Evolutionary conservation across 1,140 invertebrate species (phyloP).

Genomic region (Holotrichia oblita): DNA sequence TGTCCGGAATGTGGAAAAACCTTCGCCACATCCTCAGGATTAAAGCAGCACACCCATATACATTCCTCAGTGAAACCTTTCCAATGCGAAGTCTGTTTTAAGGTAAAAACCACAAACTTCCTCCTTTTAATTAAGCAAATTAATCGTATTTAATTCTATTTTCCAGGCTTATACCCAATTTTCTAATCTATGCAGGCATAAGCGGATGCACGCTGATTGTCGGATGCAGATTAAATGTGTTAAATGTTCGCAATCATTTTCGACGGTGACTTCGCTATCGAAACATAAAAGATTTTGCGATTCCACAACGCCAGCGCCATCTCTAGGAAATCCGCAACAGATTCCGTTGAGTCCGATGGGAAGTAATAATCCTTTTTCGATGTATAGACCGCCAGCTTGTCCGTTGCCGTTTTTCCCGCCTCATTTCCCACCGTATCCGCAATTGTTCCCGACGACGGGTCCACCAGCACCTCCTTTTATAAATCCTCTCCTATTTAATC

Average conservation of each 20-base stretch:
- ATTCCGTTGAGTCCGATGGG: conserved; percentile 61
- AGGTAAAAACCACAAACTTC: conserved; percentile 62
- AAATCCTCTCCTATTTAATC: conserved; percentile 67
- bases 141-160: conserved; percentile 59
- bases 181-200: conserved; percentile 98
- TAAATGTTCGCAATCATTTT: conserved; percentile 92
- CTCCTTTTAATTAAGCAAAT: neutral
- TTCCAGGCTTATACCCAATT: conserved; percentile 97
- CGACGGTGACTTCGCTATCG: conserved; percentile 83
- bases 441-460: conserved; percentile 66
- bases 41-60: conserved; percentile 99
- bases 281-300: conserved; percentile 89
- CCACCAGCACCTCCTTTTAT: conserved; percentile 59
- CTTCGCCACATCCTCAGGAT: conserved; percentile 94
- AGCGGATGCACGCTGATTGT: conserved; percentile 96
- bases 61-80: conserved; percentile 99
- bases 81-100: conserved; percentile 91
- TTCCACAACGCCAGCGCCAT: conserved; percentile 65
- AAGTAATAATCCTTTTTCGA: conserved; percentile 73
- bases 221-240: conserved; percentile 89
- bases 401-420: conserved; percentile 65
- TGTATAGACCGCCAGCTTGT: conserved; percentile 67
- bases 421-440: conserved; percentile 64
- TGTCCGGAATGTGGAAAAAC: conserved; percentile 98
- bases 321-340: conserved; percentile 63